Evolutionary conservation across 1,140 invertebrate species (phyloP), one percentile per base, ranked within the genome.

Genomic region (Dinoponera quadriceps): DNA sequence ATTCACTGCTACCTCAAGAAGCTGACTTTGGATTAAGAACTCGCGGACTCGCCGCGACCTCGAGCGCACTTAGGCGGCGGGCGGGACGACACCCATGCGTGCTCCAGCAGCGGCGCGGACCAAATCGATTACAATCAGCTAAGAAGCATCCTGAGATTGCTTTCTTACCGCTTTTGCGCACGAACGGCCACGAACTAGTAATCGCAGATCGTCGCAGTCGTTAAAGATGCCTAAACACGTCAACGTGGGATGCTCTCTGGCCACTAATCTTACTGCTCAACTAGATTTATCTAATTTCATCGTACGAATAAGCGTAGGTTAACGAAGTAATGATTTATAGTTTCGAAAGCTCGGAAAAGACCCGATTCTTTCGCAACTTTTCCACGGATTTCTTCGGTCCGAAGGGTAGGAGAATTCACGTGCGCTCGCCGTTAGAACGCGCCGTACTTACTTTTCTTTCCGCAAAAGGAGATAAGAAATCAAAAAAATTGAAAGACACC

Each of bases 1-100:
- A 97, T 97, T 66, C 95, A 97, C 87, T 94, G 97, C 89, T 97
- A 97, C 91, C 94, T 97, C 51, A 96, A 97, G 89, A 93, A 96
- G 74, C 96, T 97, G 91, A 96, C 96, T 89, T 95, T 96, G 86
- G 96, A 94, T 89, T 93, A 87, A 93, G 85, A 27, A 55, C n/a
- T n/a, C 60, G 22, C 29, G 7, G 38, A 44, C 38, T 44, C 38
- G 38, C 38, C 38, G 33, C 54, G 25, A 73, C 54, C 48, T 44
- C 38, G 22, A 82, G 62, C 27, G 29, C 55, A 27, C 38, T 60
- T 44, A 62, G 51, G 59, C 68, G 14, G 83, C 38, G 81, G 65
- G 59, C 22, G 83, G 49, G n/a, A 20, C 68, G 65, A 80, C 69
- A 60, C 55, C n/a, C 55, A 74, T 59, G 75, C 72, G 69, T 74